Evolutionary conservation across 2,797 vertebrate species (phyloP).

Genomic region (Cottoperca gobio): DNA sequence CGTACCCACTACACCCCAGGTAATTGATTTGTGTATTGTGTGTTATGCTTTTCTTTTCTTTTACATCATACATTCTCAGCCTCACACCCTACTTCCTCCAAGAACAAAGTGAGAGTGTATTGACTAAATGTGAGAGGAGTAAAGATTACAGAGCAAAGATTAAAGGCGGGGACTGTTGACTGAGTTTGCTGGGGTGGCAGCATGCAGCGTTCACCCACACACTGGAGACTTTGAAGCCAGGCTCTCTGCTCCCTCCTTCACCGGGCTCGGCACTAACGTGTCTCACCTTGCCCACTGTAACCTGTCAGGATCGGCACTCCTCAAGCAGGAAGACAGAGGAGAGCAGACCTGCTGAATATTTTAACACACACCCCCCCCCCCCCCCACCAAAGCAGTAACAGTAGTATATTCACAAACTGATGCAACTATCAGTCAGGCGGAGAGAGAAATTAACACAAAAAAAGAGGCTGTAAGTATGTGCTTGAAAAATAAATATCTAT

Average conservation of each 20-base stretch:
- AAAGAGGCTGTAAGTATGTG: background rate
- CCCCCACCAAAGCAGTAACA: conserved; percentile 54
- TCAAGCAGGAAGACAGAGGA: conserved; percentile 55
- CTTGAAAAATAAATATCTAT: conserved; percentile 13
- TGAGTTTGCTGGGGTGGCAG: conserved; percentile 73
- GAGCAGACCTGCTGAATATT: conserved; percentile 68
- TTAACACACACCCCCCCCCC: conserved; percentile 60
- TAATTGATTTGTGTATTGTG: conserved; percentile 68
- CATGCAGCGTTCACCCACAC: conserved; percentile 74
- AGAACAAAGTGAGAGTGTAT: conserved; percentile 81
- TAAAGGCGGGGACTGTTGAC: conserved; percentile 79
- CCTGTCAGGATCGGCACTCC: conserved; percentile 77
- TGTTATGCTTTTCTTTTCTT: conserved; percentile 64
- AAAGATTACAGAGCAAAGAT: conserved; percentile 81
- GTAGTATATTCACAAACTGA: conserved; percentile 52
- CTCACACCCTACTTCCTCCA: conserved; percentile 62
- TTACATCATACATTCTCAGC: conserved; percentile 70
- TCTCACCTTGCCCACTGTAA: conserved; percentile 83
- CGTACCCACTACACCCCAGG: conserved; percentile 36
- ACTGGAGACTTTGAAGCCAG: conserved; percentile 72
- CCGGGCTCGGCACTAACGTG: conserved; percentile 60
- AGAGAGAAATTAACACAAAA: conserved; percentile 17
- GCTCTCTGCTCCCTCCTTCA: conserved; percentile 50
- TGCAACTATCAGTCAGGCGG: conserved; percentile 49
- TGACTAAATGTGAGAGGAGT: conserved; percentile 78